Base-by-base conservation (phyloP, 2,797 vertebrate species). In the Hyperoplus lanceolatus region DNA sequence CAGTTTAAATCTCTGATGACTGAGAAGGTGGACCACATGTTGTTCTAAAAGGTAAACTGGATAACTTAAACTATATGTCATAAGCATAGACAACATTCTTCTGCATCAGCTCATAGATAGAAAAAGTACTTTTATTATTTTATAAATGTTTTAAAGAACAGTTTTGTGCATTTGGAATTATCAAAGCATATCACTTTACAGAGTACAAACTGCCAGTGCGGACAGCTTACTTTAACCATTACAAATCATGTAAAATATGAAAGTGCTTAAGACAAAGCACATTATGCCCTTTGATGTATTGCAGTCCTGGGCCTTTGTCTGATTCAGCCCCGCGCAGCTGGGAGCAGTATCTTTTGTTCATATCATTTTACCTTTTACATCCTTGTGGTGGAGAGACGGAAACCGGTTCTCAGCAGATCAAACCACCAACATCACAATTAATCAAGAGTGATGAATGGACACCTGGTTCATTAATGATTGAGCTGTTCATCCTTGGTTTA, bases 391-490 rank as follows among this genome's bases (percentile, higher is more conserved):
- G 77, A 75, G 38, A 18, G 64, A 85, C 67, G 66, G 84, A 91
- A 89, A 89, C 81, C 5, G 53, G 16, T 41, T 67, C 50, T 54
- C 62, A 59, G 58, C 56, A 77, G 77, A 89, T 88, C 79, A 86
- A 83, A 70, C 69, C 58, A 12, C 43, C 64, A 79, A 87, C 83
- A 65, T 85, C 62, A 56, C 82, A 87, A 90, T 93, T 93, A 94
- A 95, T 95, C 93, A 93, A 90, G 77, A 73, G 38, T 49, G 80
- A 68, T 88, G 85, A 89, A 65, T 75, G 70, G 77, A 82, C 60
- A 36, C 61, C 29, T 14, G 63, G 77, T 79, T 76, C 57, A 80
- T 67, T 77, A 75, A 73, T 79, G 73, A 87, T 77, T 87, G 66
- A 80, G 63, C 68, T 55, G 1, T 75, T 85, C 53, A 21, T 50